phyloP scores from a whole-genome alignment of 2,113 vertebrate genomes.

The Glaucidium brasilianum region DNA sequence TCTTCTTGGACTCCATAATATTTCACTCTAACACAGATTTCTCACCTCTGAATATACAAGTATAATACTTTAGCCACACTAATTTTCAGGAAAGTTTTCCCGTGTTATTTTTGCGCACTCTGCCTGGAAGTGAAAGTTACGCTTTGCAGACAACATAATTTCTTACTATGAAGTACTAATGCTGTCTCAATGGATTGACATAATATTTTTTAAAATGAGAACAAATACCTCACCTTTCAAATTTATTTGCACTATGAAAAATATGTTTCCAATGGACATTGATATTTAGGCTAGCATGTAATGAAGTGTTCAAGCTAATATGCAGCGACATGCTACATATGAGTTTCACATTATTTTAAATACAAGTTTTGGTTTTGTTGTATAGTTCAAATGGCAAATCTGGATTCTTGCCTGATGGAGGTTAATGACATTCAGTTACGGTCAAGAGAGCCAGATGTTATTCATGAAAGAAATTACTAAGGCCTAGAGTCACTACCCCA shows the following conservation, averaged over 20 bases:
- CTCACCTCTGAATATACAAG: neutral
- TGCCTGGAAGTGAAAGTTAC: neutral
- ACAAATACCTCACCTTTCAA: neutral
- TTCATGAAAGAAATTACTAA: neutral
- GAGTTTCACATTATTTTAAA: neutral
- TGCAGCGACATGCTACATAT: fast-evolving
- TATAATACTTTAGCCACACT: neutral
- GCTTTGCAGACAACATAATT: neutral
- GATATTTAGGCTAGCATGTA: neutral
- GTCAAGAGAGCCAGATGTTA: neutral
- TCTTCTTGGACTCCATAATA: neutral
- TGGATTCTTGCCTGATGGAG: neutral
- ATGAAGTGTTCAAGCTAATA: neutral
- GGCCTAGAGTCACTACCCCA: neutral
- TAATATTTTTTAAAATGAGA: neutral
- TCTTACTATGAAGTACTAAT: neutral
- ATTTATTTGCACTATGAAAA: neutral
- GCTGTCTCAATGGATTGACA: neutral
- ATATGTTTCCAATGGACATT: neutral
- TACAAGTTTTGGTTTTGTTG: neutral
- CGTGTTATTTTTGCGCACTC: neutral
- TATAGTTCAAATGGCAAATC: neutral
- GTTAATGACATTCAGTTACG: neutral
- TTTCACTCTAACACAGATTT: neutral
- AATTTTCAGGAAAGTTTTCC: neutral